phyloP scores from a whole-genome alignment of 2,113 vertebrate species.

The Dolichotis patagonum region DNA sequence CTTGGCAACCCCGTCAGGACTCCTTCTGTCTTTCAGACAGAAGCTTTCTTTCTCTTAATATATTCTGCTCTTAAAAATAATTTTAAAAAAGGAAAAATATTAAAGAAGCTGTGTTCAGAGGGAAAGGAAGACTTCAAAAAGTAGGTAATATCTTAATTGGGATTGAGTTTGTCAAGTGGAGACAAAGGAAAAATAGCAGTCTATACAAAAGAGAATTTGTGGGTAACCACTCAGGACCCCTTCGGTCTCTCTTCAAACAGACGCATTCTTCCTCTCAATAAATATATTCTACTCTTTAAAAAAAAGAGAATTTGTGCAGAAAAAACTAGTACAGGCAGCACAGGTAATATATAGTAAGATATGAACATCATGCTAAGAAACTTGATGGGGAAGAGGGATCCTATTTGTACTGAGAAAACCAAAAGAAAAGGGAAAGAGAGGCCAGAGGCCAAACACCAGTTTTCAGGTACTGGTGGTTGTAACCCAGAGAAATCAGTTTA shows the following conservation, averaged over 20 bases:
- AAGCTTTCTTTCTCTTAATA: no score
- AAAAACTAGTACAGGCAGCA: background rate
- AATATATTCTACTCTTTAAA: no score
- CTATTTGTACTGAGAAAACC: background rate
- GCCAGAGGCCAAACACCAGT: background rate
- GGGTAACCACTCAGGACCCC: no score
- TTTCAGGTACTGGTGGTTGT: background rate
- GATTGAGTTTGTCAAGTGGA: background rate
- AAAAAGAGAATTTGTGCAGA: background rate
- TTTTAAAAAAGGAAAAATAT: background rate
- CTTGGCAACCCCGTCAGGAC: no score
- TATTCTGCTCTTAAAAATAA: no score
- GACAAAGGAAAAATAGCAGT: background rate
- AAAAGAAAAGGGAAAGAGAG: background rate
- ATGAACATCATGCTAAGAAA: slow-evolving; percentile 31
- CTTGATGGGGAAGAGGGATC: background rate
- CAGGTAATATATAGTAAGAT: background rate
- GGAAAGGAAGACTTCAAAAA: background rate
- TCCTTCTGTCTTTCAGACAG: no score
- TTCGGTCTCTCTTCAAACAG: no score
- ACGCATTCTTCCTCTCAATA: no score
- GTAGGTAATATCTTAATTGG: background rate
- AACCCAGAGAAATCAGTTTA: background rate
- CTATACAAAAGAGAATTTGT: background rate
- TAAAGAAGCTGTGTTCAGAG: background rate